Evolutionary conservation across 2,888 invertebrate genomes (phyloP).

Genomic region (Oxyscelio sp.): DNA sequence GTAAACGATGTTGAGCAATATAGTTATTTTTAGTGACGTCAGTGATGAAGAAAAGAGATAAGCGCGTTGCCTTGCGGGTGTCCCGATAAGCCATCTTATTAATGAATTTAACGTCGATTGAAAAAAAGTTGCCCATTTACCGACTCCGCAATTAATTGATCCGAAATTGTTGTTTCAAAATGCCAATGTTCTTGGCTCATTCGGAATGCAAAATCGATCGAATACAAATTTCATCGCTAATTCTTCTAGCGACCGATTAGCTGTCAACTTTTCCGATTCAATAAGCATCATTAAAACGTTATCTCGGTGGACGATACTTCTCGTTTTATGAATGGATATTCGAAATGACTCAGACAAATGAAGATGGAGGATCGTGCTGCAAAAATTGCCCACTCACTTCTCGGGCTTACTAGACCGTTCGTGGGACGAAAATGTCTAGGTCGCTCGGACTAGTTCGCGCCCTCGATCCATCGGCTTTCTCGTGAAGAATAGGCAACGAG

Average conservation of each 20-base stretch:
- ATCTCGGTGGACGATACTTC: neutral
- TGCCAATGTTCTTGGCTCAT: no score
- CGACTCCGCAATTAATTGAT: slow-evolving; percentile 9
- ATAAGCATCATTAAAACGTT: neutral
- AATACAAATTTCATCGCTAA: neutral
- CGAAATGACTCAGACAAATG: slow-evolving; percentile 5
- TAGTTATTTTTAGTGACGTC: slow-evolving; percentile 42
- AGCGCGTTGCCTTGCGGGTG: slow-evolving; percentile 22
- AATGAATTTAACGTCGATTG: slow-evolving; percentile 29
- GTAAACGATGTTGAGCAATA: slow-evolving; percentile 51
- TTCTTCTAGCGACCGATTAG: neutral
- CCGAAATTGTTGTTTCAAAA: no score
- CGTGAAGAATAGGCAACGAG: slow-evolving; percentile 49
- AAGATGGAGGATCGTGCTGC: slow-evolving; percentile 2
- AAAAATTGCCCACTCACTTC: slow-evolving; percentile 31
- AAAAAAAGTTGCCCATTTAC: neutral
- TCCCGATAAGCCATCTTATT: slow-evolving; percentile 31
- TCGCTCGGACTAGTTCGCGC: slow-evolving; percentile 50
- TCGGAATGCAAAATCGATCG: no score
- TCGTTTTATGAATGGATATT: slow-evolving; percentile 12
- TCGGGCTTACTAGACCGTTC: slow-evolving; percentile 11
- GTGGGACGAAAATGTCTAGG: slow-evolving; percentile 50
- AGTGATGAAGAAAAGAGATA: slow-evolving; percentile 31
- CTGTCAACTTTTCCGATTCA: neutral
- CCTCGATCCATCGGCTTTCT: slow-evolving; percentile 40